Percentiles rank a stretch among this genome's conserved stretches.
Evolutionary conservation across 2,113 vertebrate species (phyloP).

Genomic region (Rissa tridactyla): DNA sequence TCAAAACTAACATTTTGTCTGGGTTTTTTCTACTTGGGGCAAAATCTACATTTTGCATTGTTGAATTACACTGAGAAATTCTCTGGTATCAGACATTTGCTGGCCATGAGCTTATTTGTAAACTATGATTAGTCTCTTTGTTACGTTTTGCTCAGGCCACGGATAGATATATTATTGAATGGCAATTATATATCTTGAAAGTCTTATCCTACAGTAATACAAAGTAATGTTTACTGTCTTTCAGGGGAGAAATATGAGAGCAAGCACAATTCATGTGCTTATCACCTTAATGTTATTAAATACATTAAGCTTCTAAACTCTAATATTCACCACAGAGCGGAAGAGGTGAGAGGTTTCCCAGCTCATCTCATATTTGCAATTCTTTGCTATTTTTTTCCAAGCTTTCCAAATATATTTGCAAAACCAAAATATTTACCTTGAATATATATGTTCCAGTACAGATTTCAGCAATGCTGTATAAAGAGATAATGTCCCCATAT

Average conservation of each 20-base stretch:
- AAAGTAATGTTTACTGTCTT: not conserved
- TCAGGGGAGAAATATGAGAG: not conserved
- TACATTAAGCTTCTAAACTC: not conserved
- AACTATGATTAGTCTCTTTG: not conserved
- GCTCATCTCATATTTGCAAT: not conserved
- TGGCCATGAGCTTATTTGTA: not conserved
- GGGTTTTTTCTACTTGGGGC: not conserved
- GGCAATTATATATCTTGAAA: not conserved
- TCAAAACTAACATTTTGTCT: not conserved
- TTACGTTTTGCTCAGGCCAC: not conserved
- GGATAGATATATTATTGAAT: not conserved
- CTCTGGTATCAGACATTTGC: not conserved
- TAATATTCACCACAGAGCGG: not conserved
- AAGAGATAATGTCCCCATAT: not conserved
- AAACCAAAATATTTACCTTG: not conserved
- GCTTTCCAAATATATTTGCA: not conserved
- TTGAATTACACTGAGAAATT: not conserved
- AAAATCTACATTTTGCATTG: not conserved
- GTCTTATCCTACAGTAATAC: not conserved
- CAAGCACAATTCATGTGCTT: not conserved
- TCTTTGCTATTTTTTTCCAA: not conserved
- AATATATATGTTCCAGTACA: not conserved
- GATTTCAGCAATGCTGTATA: not conserved
- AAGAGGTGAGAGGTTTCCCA: not conserved
- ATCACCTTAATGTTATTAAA: not conserved